These are phyloP conservation scores for Microcaecilia unicolor DNA, from an alignment of 2,797 vertebrate species.

Conservation along the genomic window DNA sequence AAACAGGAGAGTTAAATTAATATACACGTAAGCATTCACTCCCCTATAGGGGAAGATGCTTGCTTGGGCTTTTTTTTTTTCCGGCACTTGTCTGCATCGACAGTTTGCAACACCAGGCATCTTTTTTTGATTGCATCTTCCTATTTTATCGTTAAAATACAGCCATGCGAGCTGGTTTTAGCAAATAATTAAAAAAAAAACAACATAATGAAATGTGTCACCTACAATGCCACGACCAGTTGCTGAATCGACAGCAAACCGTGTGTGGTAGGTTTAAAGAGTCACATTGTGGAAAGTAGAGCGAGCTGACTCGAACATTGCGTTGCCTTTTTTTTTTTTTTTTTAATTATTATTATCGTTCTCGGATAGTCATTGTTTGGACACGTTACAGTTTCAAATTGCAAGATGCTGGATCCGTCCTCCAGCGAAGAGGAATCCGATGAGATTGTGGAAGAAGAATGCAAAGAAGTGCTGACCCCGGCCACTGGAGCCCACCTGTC, in stretches of 20 bases:
- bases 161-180: too few species aligned
- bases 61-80: conserved; percentile 51
- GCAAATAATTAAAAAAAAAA: too few species aligned
- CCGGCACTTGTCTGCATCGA: conserved; percentile 54
- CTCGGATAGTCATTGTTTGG: not conserved
- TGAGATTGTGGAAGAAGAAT: conserved; percentile 77
- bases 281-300: too few species aligned
- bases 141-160: too few species aligned
- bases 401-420: conserved; percentile 87
- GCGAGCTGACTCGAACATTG: too few species aligned
- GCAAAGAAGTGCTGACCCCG: conserved; percentile 71
- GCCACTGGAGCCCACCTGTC: conserved; percentile 65
- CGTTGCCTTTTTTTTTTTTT: too few species aligned
- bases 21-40: conserved; percentile 72
- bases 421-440: conserved; percentile 93
- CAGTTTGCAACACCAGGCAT: conserved; percentile 52
- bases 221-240: too few species aligned
- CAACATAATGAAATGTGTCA: too few species aligned
- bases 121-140: conserved; percentile 38
- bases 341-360: not conserved
- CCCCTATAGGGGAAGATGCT: conserved; percentile 72
- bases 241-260: too few species aligned
- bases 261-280: too few species aligned
- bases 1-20: conserved; percentile 72
- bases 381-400: not conserved